Evolutionary conservation across 2,113 vertebrate genomes (phyloP), one percentile per base, ranked within the genome.

Genomic region (Rhynchomys soricoides): DNA sequence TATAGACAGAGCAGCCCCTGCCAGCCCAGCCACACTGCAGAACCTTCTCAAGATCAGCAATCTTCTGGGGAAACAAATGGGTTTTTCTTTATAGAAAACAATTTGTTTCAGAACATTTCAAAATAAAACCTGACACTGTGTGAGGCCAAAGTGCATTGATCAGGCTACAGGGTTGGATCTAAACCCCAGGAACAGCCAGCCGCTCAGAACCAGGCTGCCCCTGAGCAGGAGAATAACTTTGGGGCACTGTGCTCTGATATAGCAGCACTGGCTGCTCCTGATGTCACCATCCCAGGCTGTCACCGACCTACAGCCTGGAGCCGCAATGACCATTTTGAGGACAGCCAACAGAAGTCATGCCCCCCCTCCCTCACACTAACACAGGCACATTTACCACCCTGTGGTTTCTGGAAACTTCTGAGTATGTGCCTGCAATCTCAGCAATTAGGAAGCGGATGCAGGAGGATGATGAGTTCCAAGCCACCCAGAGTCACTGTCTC

Each of bases 261-360:
- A 15, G 90, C 43, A 79, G 68, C 70, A 86, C 75, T 0, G 24
- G 40, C 66, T 45, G 26, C 37, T 83, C 45, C 86, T 81, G 50
- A 90, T 55, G 82, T 82, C 89, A 78, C 90, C 89, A 45, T 62
- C 50, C 22, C 0, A 19, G 55, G 92, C 29, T 89, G 95, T 96
- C 92, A 95, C 92, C 1, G 37, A 3, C 0, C 29, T 34, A 26
- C 45, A 50, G 75, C 68, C 62, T 21, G 45, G 43, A 26, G 89
- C 79, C 0, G 0, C 86, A 11, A 48, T 90, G 97, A 93, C 16
- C 59, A 79, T 73, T 73, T 86, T 31, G 48, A 43, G 75, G 70
- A 0, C 37, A 91, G 77, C 48, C 3, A 0, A 1, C 0, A 19
- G 78, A 66, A 71, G 95, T 81, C 94, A 93, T 8, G 0, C 73